Conservation (phyloP, 2,888 invertebrate species). For the Drosophila colorata region DNA sequence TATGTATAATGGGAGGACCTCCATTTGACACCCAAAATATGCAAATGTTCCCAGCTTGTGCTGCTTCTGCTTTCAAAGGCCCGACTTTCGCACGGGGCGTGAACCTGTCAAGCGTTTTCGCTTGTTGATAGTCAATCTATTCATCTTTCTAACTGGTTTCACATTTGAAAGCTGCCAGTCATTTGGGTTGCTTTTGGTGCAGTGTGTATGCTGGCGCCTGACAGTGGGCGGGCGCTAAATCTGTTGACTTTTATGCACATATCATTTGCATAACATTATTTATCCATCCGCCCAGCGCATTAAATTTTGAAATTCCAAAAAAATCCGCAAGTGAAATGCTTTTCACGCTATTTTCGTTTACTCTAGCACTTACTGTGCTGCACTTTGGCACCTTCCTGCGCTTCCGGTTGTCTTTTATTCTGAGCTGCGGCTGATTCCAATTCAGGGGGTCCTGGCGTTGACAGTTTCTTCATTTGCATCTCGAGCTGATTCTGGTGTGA, state of each 20-base stretch:
- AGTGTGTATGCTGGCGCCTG: constrained; percentile 19
- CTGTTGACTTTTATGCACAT: constrained; percentile 81
- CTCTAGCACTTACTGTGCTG: constrained; percentile 52
- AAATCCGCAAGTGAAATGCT: constrained; percentile 75
- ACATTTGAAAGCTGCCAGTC: constrained; percentile 76
- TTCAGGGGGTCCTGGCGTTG: constrained; percentile 44
- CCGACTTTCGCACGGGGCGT: constrained; percentile 38
- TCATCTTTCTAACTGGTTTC: constrained; percentile 76
- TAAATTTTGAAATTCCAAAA: constrained; percentile 69
- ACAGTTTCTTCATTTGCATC: constrained; percentile 76
- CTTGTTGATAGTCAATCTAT: constrained; percentile 81
- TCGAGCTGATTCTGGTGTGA: constrained; percentile 64
- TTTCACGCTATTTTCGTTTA: constrained; percentile 61
- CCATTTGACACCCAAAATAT: constrained; percentile 61
- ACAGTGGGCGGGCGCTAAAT: constrained; percentile 41
- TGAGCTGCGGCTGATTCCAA: constrained; percentile 24
- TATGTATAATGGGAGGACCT: constrained; percentile 14
- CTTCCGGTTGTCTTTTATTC: constrained; percentile 37
- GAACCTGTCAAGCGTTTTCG: constrained; percentile 70
- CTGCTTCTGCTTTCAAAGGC: constrained; percentile 8
- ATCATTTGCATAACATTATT: constrained; percentile 84
- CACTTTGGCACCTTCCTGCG: constrained; percentile 53
- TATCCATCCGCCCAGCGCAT: constrained; percentile 64
- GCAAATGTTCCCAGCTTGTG: constrained; percentile 45
- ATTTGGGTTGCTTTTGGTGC: constrained; percentile 38